Evolutionary conservation across 2,797 vertebrate genomes (phyloP), one percentile per base, ranked within the genome.

Genomic region (Tympanoctomys barrerae): DNA sequence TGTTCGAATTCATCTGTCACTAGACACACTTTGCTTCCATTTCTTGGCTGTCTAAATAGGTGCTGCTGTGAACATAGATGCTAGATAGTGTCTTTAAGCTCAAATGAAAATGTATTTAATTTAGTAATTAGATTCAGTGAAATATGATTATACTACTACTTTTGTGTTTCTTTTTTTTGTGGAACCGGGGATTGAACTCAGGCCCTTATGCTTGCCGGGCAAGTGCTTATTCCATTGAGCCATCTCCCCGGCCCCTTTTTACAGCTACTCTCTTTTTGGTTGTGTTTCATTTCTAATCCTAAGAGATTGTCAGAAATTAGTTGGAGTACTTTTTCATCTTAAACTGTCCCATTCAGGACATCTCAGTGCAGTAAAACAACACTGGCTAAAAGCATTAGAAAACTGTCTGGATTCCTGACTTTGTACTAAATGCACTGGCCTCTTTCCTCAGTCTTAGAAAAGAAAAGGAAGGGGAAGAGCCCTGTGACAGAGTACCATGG

Each of bases 261-360:
- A n/a, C n/a, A n/a, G n/a, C n/a, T n/a, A n/a, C n/a, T n/a, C n/a
- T n/a, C n/a, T n/a, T 39, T 39, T 39, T 39, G 39, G 39, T 52
- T 28, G 85, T 36, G 78, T 90, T 59, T 92, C 73, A 14, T 94
- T 8, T 93, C 62, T 85, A 3, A 92, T 78, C 24, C 36, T 79
- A 54, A 61, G 12, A 83, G 33, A 26, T 89, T 87, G 92, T 94
- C 59, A 95, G 64, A 96, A 94, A 89, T 96, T 75, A 77, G 22
- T 92, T 79, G 12, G 86, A 88, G 39, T 89, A 64, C 3, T 81
- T 85, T 85, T 81, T 87, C 36, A n/a, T 88, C 52, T 46, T 33
- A 80, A 54, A 71, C 36, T 86, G 64, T 68, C 59, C 39, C 66
- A 36, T 52, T 71, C 5, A 16, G 19, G 66, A 87, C 52, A 78